phyloP scores from a whole-genome alignment of 2,797 vertebrate species.

The Acrocephalus scirpaceus region DNA sequence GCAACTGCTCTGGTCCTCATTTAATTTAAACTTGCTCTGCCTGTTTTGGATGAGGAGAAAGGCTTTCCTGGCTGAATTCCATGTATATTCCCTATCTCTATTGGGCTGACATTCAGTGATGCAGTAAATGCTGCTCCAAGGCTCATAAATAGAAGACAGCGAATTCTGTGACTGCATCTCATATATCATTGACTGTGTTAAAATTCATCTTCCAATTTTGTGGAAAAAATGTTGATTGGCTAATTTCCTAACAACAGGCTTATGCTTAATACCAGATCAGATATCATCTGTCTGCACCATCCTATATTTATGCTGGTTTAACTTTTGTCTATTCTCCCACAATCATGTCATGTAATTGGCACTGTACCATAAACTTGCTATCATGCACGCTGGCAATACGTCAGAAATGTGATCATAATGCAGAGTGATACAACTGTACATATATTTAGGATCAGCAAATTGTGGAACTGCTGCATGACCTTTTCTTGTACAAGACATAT shows the following conservation, averaged over 20 bases:
- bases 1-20: not conserved
- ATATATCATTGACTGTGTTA: not conserved
- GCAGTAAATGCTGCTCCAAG: not conserved
- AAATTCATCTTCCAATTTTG: conserved; percentile 33
- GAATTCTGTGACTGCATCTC: not conserved
- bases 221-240: conserved; percentile 18
- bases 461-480: conserved; percentile 23
- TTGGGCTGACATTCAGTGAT: not conserved
- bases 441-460: conserved; percentile 41
- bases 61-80: not conserved
- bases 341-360: conserved; percentile 12
- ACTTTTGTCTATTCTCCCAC: conserved; percentile 30
- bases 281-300: conserved; percentile 55
- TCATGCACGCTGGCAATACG: not conserved
- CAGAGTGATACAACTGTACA: conserved; percentile 10
- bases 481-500: conserved; percentile 10
- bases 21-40: not conserved
- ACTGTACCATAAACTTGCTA: conserved; percentile 15
- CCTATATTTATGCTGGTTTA: conserved; percentile 51
- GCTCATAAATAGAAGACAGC: not conserved
- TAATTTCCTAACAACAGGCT: conserved; percentile 21
- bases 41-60: not conserved
- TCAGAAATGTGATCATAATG: conserved; percentile 50
- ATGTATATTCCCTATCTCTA: not conserved
- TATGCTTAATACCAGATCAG: conserved; percentile 52